phyloP scores from a whole-genome alignment of 2,888 invertebrate genomes.

The Monopis laevigella region DNA sequence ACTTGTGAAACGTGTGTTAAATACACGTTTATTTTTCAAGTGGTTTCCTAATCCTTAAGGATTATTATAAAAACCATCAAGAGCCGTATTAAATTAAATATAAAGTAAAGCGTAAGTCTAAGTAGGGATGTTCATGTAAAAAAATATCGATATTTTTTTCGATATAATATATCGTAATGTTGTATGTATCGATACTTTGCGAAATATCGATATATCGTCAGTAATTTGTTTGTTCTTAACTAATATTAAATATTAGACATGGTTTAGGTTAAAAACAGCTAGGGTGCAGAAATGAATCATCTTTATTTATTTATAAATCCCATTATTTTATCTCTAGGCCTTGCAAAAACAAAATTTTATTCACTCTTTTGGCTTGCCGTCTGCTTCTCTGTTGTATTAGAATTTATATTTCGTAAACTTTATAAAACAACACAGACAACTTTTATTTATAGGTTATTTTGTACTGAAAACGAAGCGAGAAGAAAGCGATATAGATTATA shows the following conservation, averaged over 20 bases:
- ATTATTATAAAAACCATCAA: too few species aligned
- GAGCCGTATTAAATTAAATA: too few species aligned
- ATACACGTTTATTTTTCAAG: too few species aligned
- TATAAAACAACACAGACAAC: conserved; percentile 8
- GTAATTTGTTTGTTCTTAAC: background rate
- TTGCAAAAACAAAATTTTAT: too few species aligned
- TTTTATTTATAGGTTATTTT: background rate
- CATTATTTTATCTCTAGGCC: background rate
- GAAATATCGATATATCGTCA: background rate
- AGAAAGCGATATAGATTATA: too few species aligned
- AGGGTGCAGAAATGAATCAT: background rate
- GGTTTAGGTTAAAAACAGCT: background rate
- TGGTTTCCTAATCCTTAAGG: too few species aligned
- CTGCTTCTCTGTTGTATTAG: too few species aligned
- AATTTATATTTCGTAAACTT: conserved; percentile 9
- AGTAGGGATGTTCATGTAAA: conserved; percentile 11
- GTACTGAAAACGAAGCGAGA: too few species aligned
- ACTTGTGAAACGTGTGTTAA: too few species aligned
- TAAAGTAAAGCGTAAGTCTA: too few species aligned
- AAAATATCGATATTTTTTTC: conserved; percentile 2
- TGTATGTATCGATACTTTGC: background rate
- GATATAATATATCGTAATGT: background rate
- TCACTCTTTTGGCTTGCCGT: too few species aligned
- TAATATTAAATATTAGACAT: background rate
- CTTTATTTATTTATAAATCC: background rate